Conservation (phyloP, 92 coral and sea anemone genomes). For the Porites divaricata region DNA sequence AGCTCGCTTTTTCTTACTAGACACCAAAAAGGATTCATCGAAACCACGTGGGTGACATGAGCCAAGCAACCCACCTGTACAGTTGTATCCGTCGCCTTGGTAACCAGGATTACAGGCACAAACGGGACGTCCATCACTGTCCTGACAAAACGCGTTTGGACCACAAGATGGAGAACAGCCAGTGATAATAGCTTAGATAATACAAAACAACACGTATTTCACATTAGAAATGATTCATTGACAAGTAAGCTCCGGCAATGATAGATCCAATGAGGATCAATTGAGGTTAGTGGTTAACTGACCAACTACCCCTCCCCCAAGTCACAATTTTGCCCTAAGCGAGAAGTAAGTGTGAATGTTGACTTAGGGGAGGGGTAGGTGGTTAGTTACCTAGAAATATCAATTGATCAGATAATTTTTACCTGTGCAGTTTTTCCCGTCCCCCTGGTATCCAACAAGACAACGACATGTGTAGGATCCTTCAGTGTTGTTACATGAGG, state of each 20-base stretch:
- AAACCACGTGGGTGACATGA: no score
- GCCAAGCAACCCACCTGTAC: constrained; percentile 22
- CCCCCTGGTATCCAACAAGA: constrained; percentile 47
- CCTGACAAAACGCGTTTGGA: constrained; percentile 40
- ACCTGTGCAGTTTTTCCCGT: constrained; percentile 59
- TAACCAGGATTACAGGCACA: constrained; percentile 57
- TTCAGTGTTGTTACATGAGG: constrained; percentile 39
- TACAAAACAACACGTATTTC: neutral
- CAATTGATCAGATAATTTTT: neutral
- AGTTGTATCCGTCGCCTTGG: constrained; percentile 50
- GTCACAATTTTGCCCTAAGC: no score
- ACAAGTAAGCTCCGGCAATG: no score
- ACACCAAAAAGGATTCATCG: no score
- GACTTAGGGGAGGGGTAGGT: no score
- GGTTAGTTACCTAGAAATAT: no score
- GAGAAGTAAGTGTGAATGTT: no score
- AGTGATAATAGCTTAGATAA: neutral
- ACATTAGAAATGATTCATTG: no score
- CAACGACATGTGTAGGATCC: constrained; percentile 63
- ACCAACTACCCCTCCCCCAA: no score
- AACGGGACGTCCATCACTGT: constrained; percentile 16
- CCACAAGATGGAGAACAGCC: constrained; percentile 50
- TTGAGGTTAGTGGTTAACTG: no score
- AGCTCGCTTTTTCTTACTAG: no score
- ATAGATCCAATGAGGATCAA: no score